Percentiles rank a stretch among this genome's conserved stretches.
Conservation (phyloP, 2,113 vertebrate genomes). For the Gnathonemus echidnorhynchus region DNA sequence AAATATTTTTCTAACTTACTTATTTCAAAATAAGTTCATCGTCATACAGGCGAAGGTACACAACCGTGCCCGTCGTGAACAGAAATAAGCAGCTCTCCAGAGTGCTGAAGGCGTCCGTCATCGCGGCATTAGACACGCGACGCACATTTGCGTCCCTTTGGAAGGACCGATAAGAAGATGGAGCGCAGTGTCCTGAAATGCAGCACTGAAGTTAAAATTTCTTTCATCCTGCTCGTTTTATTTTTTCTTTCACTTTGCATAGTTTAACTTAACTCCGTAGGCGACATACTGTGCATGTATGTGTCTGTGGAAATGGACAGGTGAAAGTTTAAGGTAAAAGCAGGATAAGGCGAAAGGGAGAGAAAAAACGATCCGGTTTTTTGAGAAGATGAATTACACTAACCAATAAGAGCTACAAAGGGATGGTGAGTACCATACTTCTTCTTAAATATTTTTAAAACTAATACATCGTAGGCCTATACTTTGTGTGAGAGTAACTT, state of each 20-base stretch:
- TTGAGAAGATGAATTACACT: background rate
- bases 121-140: conserved; percentile 29
- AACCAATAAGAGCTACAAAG: background rate
- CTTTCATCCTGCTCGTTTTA: background rate
- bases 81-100: conserved; percentile 63
- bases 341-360: background rate
- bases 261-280: background rate
- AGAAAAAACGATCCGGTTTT: background rate
- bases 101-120: conserved; percentile 63
- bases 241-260: background rate
- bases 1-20: conserved; percentile 9
- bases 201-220: background rate
- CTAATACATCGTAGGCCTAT: background rate
- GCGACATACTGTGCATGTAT: background rate
- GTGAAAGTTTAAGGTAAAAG: background rate
- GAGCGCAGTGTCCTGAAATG: conserved; percentile 21
- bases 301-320: background rate
- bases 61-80: conserved; percentile 30
- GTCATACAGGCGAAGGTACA: conserved; percentile 34
- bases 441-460: background rate
- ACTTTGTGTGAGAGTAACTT: background rate
- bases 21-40: background rate
- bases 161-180: conserved; percentile 30
- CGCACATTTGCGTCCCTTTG: conserved; percentile 26
- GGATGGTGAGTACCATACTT: conserved; percentile 1